Evolutionary conservation across 2,113 vertebrate species (phyloP).

Genomic region (Oryzias curvinotus): DNA sequence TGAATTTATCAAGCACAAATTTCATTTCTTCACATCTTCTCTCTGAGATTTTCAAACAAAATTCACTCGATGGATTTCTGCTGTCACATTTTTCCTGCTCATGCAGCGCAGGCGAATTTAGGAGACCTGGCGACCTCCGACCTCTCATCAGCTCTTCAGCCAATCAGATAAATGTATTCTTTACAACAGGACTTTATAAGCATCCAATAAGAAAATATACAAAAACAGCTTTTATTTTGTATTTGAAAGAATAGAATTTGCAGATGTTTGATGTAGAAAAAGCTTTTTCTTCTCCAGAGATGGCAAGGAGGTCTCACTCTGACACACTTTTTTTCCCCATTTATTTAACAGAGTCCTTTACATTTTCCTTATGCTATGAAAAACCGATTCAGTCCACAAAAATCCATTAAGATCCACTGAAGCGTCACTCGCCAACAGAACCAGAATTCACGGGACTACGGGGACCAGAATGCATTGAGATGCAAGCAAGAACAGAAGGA

Average conservation of each 20-base stretch:
- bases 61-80: slow-evolving; percentile 28
- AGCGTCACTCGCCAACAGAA: slow-evolving; percentile 25
- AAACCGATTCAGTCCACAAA: slow-evolving; percentile 29
- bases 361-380: slow-evolving; percentile 19
- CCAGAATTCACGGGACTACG: slow-evolving; percentile 67
- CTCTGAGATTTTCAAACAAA: slow-evolving; percentile 34
- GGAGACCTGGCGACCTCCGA: slow-evolving; percentile 31
- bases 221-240: slow-evolving; percentile 39
- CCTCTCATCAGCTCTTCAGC: slow-evolving; percentile 21
- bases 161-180: slow-evolving; percentile 52
- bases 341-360: slow-evolving; percentile 6
- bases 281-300: slow-evolving; percentile 9
- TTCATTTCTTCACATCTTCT: slow-evolving; percentile 40
- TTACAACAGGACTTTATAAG: slow-evolving; percentile 44
- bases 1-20: slow-evolving; percentile 62
- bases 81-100: slow-evolving; percentile 41
- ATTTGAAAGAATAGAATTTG: slow-evolving; percentile 47
- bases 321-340: slow-evolving; percentile 6
- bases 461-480: slow-evolving; percentile 75
- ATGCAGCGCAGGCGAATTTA: slow-evolving; percentile 44
- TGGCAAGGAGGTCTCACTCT: slow-evolving; percentile 23
- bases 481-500: slow-evolving; percentile 62
- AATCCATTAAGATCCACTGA: slow-evolving; percentile 55
- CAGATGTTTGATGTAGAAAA: slow-evolving; percentile 54
- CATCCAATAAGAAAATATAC: slow-evolving; percentile 66